Evolutionary conservation across 2,888 invertebrate genomes (phyloP).

Genomic region (Leucoptera coffeella): DNA sequence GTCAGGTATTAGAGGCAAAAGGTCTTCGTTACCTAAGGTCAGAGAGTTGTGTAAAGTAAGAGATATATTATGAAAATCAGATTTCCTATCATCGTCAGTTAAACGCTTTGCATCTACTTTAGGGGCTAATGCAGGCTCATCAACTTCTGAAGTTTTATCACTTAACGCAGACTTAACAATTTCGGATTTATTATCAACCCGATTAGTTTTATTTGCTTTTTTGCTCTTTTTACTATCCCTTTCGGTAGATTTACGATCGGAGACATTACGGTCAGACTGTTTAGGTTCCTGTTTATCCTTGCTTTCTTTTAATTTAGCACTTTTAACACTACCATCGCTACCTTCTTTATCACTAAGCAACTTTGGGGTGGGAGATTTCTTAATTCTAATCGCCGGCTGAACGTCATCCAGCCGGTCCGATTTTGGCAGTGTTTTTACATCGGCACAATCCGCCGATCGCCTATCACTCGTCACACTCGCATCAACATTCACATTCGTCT

Average conservation of each 20-base stretch:
- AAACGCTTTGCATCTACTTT: too few species aligned
- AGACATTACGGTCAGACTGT: too few species aligned
- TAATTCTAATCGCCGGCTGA: slow-evolving; percentile 25
- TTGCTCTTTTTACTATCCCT: not conserved
- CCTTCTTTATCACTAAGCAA: slow-evolving; percentile 17
- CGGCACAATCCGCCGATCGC: slow-evolving; percentile 11
- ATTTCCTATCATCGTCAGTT: too few species aligned
- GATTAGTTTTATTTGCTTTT: not conserved
- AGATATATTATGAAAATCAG: too few species aligned
- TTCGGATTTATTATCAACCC: too few species aligned
- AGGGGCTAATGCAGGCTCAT: too few species aligned
- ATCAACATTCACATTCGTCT: slow-evolving; percentile 5
- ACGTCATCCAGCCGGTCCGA: slow-evolving; percentile 23
- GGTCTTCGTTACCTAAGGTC: too few species aligned
- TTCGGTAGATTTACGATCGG: not conserved
- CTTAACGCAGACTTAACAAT: too few species aligned
- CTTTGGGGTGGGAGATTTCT: slow-evolving; percentile 31
- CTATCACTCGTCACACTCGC: slow-evolving; percentile 11
- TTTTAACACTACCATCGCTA: slow-evolving; percentile 21
- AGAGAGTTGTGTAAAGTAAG: too few species aligned
- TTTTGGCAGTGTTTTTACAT: slow-evolving; percentile 24
- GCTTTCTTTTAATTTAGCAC: too few species aligned
- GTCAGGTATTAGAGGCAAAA: too few species aligned
- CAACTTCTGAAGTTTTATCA: too few species aligned
- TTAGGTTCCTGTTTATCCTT: slow-evolving; percentile 5